Evolutionary conservation across 2,113 vertebrate species (phyloP).

Genomic region (Thomomys bottae): DNA sequence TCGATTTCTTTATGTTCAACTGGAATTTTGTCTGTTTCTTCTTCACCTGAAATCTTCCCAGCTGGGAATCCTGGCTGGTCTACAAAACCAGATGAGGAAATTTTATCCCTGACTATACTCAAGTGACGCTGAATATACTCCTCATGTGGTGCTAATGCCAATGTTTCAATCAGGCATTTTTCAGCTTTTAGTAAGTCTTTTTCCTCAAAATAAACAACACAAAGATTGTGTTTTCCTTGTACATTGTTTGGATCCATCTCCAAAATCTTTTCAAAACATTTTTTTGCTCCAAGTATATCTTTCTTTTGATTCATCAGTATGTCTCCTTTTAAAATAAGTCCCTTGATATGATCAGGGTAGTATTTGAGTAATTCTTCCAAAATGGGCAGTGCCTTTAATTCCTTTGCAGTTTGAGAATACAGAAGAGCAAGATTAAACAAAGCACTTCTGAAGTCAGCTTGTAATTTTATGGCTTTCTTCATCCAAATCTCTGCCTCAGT

Average conservation of each 20-base stretch:
- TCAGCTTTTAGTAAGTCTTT: constrained; percentile 93
- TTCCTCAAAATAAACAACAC: constrained; percentile 98
- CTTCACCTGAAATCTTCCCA: constrained; percentile 72
- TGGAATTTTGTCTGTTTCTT: constrained; percentile 77
- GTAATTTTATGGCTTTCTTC: constrained; percentile 94
- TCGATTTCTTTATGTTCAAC: constrained; percentile 83
- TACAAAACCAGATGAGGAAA: constrained; percentile 88
- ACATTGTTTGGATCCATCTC: constrained; percentile 94
- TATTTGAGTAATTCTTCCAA: constrained; percentile 93
- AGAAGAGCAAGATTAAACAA: constrained; percentile 97
- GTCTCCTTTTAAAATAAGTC: constrained; percentile 97
- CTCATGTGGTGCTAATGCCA: constrained; percentile 95
- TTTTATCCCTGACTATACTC: constrained; percentile 94
- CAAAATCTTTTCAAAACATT: constrained; percentile 95
- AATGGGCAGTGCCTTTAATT: constrained; percentile 93
- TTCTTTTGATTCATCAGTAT: constrained; percentile 99
- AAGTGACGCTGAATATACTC: constrained; percentile 97
- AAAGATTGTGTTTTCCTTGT: constrained; percentile 98
- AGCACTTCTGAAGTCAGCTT: constrained; percentile 95
- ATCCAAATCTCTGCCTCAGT: constrained; percentile 95
- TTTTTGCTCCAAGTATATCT: constrained; percentile 94
- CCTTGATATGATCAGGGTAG: constrained; percentile 97
- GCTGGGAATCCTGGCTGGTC: constrained; percentile 83
- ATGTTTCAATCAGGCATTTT: constrained; percentile 93
- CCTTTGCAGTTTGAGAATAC: constrained; percentile 94